phyloP scores from a whole-genome alignment of 1,140 invertebrate genomes.

The Zelostemma sp. region DNA sequence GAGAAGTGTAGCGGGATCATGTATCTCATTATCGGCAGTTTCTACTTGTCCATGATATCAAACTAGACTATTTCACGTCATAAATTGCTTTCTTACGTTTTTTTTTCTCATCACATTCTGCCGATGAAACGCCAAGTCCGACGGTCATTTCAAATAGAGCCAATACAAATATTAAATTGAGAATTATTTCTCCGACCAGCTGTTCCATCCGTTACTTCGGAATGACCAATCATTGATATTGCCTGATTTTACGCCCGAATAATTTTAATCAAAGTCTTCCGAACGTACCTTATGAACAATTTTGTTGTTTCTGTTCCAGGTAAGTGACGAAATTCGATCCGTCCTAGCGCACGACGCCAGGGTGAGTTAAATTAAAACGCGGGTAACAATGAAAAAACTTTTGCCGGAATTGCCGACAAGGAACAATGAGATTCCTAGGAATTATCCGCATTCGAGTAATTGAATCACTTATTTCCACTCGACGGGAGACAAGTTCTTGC shows the following conservation, averaged over 20 bases:
- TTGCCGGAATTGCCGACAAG: not conserved
- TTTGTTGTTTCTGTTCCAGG: not conserved
- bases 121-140: no score
- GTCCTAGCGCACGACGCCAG: not conserved
- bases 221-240: no score
- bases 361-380: not conserved
- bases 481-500: slow-evolving; percentile 18
- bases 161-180: no score
- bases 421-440: slow-evolving; percentile 3
- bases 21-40: not conserved
- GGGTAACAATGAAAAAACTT: not conserved
- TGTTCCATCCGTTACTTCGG: no score
- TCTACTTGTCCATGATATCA: not conserved
- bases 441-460: slow-evolving; percentile 17
- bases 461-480: slow-evolving; percentile 16
- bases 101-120: no score
- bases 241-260: no score
- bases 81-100: no score
- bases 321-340: not conserved
- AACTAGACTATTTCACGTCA: not conserved
- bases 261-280: no score
- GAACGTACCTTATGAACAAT: not conserved
- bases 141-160: no score
- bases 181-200: no score
- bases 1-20: slow-evolving; percentile 4